Evolutionary conservation across 2,797 vertebrate genomes (phyloP).

Genomic region (Parauchenoglanis ngamensis): DNA sequence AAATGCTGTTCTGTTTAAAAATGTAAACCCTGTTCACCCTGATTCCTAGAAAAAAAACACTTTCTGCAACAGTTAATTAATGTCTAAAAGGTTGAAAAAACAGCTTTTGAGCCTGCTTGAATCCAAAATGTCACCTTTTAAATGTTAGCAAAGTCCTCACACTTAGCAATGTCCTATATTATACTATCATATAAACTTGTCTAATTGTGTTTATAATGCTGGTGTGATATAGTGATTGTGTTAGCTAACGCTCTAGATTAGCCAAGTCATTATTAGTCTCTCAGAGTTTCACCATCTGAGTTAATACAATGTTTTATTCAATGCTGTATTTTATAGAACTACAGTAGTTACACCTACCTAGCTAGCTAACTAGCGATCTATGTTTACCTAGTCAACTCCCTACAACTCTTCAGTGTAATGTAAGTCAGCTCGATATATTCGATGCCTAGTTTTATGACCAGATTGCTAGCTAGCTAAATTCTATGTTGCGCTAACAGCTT

Average conservation of each 20-base stretch:
- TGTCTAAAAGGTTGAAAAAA: not conserved
- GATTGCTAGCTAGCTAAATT: not conserved
- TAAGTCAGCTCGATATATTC: not conserved
- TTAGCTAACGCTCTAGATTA: not conserved
- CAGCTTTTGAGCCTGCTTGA: not conserved
- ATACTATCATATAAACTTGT: not conserved
- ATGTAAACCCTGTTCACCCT: conserved; percentile 8
- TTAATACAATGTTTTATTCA: not conserved
- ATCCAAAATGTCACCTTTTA: not conserved
- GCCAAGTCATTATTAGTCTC: not conserved
- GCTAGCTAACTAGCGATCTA: not conserved
- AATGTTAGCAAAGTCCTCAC: not conserved
- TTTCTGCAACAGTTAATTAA: not conserved
- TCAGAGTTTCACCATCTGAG: not conserved
- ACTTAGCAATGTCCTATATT: not conserved
- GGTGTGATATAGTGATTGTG: not conserved
- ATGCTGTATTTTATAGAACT: not conserved
- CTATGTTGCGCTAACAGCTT: not conserved
- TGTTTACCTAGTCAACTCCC: too few relatives aligned
- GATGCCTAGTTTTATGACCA: not conserved
- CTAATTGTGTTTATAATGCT: not conserved
- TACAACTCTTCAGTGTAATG: not conserved
- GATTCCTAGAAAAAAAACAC: not conserved
- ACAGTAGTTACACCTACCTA: not conserved
- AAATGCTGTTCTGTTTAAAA: conserved; percentile 1